Conservation (phyloP, 2,888 invertebrate species). For the Philonicus albiceps region DNA sequence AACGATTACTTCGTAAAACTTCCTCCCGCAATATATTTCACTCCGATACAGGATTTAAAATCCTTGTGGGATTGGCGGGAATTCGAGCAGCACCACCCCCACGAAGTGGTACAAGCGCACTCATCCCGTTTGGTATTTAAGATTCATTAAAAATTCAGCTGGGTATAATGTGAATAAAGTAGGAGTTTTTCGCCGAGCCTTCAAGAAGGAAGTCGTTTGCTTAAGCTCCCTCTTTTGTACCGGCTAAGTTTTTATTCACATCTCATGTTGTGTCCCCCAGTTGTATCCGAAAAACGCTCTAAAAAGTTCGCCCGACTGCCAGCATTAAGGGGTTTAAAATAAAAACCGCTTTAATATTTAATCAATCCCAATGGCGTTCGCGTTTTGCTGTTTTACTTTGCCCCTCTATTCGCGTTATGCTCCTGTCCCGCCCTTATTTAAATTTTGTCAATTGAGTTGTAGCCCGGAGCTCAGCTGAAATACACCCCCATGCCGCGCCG, state of each 20-base stretch:
- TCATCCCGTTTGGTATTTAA: slow-evolving; percentile 40
- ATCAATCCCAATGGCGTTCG: slow-evolving; percentile 46
- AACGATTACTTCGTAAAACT: background rate
- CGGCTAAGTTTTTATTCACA: slow-evolving; percentile 10
- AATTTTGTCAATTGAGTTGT: slow-evolving; percentile 35
- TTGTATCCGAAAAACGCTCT: background rate
- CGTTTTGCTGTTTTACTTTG: slow-evolving; percentile 33
- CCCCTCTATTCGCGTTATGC: background rate
- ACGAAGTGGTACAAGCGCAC: background rate
- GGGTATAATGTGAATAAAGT: slow-evolving; percentile 46
- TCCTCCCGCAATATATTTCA: background rate
- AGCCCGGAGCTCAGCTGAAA: background rate
- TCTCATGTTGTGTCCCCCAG: background rate
- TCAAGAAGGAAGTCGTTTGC: slow-evolving; percentile 13
- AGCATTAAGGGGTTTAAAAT: slow-evolving; percentile 52
- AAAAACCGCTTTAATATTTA: slow-evolving; percentile 54
- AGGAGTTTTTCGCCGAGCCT: background rate
- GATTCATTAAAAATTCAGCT: slow-evolving; percentile 48
- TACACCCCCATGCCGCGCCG: background rate
- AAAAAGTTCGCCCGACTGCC: slow-evolving; percentile 45
- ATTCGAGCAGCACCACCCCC: background rate
- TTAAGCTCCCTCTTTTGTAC: background rate
- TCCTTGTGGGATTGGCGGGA: slow-evolving; percentile 18
- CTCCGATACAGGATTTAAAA: background rate
- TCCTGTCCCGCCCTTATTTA: slow-evolving; percentile 10